Percentiles rank a stretch among this genome's conserved stretches.
Conservation (phyloP, 1,140 invertebrate species). For the Drosophila nannoptera region DNA sequence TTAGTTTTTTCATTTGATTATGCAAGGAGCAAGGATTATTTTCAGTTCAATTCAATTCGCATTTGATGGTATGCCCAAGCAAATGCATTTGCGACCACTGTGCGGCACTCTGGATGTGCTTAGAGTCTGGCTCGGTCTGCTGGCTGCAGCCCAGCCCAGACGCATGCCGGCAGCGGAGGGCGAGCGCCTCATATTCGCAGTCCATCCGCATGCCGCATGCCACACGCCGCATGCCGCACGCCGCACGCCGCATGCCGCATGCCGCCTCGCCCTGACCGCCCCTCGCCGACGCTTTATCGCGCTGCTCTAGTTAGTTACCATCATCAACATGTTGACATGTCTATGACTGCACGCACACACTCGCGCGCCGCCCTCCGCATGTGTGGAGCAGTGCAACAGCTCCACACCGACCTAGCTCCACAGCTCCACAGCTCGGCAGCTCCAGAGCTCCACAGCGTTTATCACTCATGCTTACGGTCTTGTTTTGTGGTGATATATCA, state of each 20-base stretch:
- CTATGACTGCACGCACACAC: conserved; percentile 63
- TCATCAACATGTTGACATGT: conserved; percentile 78
- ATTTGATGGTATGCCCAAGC: no score
- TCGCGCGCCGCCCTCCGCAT: not conserved
- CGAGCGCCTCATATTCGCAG: conserved; percentile 8
- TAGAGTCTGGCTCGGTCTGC: conserved; percentile 43
- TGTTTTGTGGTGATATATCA: conserved; percentile 79
- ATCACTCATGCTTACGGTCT: conserved; percentile 78
- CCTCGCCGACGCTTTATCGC: conserved; percentile 37
- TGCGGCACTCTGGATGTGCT: conserved; percentile 55
- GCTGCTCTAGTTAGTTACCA: conserved; percentile 73
- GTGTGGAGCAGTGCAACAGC: conserved; percentile 17
- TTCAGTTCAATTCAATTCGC: no score
- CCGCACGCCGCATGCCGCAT: no score
- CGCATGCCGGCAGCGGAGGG: conserved; percentile 16
- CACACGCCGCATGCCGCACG: conserved; percentile 11
- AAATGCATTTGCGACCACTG: conserved; percentile 34
- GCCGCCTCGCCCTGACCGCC: not conserved
- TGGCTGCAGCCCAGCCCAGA: conserved; percentile 27
- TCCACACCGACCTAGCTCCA: conserved; percentile 33
- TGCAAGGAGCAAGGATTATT: no score
- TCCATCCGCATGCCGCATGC: conserved; percentile 16
- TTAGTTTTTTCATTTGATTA: no score
- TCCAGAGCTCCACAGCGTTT: conserved; percentile 70
- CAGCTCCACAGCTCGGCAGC: conserved; percentile 69